Conservation (phyloP, 2,113 vertebrate genomes). For the Spermophilus dauricus region DNA sequence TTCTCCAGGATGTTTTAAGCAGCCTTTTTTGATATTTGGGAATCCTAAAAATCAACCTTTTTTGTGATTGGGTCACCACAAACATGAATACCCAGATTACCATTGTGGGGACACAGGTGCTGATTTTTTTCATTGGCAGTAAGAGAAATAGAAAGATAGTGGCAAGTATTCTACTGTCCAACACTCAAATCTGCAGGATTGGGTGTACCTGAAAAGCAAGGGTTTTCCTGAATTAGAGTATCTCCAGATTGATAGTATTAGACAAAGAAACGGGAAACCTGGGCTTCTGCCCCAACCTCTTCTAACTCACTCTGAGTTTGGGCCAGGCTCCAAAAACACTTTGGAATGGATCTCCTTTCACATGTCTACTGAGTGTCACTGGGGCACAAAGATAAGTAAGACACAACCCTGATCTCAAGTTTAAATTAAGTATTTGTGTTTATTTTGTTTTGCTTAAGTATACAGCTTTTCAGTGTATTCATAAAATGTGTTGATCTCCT, state of each 20-base stretch:
- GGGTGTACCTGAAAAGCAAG: neutral
- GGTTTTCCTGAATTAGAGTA: constrained; percentile 21
- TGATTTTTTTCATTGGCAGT: neutral
- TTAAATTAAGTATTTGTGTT: constrained; percentile 41
- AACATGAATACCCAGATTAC: neutral
- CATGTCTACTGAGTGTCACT: neutral
- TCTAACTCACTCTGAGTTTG: constrained; percentile 23
- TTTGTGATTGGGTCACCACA: neutral
- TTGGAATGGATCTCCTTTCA: neutral
- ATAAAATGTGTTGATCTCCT: neutral
- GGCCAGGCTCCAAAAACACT: neutral
- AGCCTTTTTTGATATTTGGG: constrained; percentile 3
- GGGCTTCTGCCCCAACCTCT: neutral
- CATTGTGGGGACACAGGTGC: neutral
- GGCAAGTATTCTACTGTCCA: neutral
- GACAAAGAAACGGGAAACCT: constrained; percentile 31
- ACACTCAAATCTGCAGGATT: neutral
- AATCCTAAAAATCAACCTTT: constrained; percentile 36
- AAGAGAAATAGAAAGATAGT: constrained; percentile 1
- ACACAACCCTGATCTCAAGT: neutral
- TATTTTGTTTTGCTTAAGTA: constrained; percentile 46
- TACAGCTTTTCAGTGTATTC: neutral
- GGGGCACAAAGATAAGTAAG: neutral
- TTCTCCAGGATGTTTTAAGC: neutral
- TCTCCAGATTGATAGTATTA: neutral